Evolutionary conservation across 2,797 vertebrate genomes (phyloP).

Genomic region (Hephaestus fuliginosus): DNA sequence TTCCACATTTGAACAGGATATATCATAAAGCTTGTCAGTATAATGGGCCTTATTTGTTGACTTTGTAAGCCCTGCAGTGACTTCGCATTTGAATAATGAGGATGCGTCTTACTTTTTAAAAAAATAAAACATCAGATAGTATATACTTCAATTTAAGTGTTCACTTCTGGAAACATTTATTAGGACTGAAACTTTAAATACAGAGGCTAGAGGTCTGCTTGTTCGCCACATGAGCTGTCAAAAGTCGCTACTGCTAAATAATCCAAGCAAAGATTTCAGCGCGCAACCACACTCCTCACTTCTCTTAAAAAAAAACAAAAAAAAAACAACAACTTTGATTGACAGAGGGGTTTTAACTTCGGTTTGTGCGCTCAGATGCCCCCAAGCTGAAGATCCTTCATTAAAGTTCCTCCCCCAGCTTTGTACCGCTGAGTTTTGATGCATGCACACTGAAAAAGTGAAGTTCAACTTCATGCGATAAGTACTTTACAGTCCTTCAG

Average conservation of each 20-base stretch:
- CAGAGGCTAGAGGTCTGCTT: neutral
- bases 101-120: neutral
- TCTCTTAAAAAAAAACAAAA: neutral
- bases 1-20: constrained; percentile 18
- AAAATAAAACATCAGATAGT: no score
- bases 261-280: neutral
- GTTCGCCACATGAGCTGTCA: neutral
- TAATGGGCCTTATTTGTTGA: constrained; percentile 33
- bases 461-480: constrained; percentile 6
- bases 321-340: neutral
- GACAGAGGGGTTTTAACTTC: neutral
- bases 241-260: constrained; percentile 24
- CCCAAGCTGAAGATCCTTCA: neutral
- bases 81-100: neutral
- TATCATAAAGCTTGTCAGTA: constrained; percentile 12
- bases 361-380: neutral
- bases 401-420: neutral
- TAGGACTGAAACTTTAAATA: neutral
- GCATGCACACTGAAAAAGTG: constrained; percentile 28
- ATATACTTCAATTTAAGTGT: neutral
- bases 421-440: constrained; percentile 17
- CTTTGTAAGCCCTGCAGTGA: constrained; percentile 19
- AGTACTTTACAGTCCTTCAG: constrained; percentile 39
- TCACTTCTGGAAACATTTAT: neutral
- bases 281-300: neutral